Conservation (phyloP, 1,140 invertebrate genomes). For the Drosophila serrata region DNA sequence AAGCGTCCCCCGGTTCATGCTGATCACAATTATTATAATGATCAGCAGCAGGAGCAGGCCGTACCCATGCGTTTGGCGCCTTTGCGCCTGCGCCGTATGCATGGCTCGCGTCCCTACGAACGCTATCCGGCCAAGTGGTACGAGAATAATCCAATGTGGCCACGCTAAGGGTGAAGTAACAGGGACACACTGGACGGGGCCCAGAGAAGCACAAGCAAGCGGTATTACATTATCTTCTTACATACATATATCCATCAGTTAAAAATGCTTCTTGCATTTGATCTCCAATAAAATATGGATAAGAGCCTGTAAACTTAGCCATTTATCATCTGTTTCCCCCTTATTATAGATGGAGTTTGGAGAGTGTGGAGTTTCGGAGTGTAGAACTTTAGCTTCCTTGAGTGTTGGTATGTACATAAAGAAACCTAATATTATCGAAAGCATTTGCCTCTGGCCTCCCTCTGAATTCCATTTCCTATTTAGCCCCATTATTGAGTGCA, state of each 20-base stretch:
- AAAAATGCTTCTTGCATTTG: background rate
- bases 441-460: background rate
- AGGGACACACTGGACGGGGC: too few species aligned
- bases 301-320: background rate
- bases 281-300: background rate
- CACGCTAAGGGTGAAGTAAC: background rate
- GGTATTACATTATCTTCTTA: background rate
- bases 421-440: background rate
- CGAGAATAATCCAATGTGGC: background rate
- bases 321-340: background rate
- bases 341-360: background rate
- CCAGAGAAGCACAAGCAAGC: background rate
- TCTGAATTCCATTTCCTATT: background rate
- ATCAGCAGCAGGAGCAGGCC: background rate
- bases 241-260: background rate
- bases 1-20: too few species aligned
- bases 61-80: background rate
- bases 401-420: background rate
- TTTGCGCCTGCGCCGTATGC: background rate
- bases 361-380: background rate
- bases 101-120: background rate
- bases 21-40: too few species aligned
- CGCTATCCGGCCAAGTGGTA: background rate
- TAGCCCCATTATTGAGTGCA: constrained; percentile 1
- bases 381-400: background rate